phyloP scores from a whole-genome alignment of 2,113 vertebrate species.

The Dunckerocampus dactyliophorus region DNA sequence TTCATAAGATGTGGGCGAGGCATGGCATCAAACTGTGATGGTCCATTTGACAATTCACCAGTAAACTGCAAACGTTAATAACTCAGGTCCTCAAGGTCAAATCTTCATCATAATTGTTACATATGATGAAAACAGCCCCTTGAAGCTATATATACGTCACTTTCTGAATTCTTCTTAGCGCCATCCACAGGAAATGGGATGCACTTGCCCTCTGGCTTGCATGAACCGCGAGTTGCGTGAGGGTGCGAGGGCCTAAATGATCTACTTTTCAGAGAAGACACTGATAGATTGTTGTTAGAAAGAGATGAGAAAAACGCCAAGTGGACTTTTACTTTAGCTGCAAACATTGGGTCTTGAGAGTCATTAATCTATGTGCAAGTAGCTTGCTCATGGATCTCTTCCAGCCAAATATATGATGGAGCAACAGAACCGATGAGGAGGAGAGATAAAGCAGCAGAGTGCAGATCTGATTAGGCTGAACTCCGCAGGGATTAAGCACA shows the following conservation, averaged over 20 bases:
- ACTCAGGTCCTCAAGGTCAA: too few relatives aligned
- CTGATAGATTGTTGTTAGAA: conserved; percentile 38
- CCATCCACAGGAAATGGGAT: too few relatives aligned
- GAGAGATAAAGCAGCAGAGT: conserved; percentile 51
- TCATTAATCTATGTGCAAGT: conserved; percentile 51
- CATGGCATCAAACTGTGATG: too few relatives aligned
- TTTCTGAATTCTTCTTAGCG: too few relatives aligned
- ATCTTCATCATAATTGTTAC: too few relatives aligned
- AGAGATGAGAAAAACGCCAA: conserved; percentile 12
- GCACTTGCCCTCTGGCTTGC: too few relatives aligned
- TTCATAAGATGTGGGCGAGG: too few relatives aligned
- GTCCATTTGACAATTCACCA: too few relatives aligned
- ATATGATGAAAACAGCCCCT: too few relatives aligned
- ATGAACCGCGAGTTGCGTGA: too few relatives aligned
- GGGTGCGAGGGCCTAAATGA: conserved; percentile 22
- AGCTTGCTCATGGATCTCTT: conserved; percentile 35
- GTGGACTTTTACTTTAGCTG: conserved; percentile 40
- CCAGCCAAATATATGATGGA: conserved; percentile 46
- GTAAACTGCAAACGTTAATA: too few relatives aligned
- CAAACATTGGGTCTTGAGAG: conserved; percentile 39
- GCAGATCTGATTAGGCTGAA: conserved; percentile 59
- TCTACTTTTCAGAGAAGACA: conserved; percentile 41
- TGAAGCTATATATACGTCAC: too few relatives aligned
- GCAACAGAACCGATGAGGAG: conserved; percentile 40
- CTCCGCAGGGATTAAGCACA: conserved; percentile 60